phyloP scores from a whole-genome alignment of 2,797 vertebrate genomes.

The Craterocephalus amniculus region DNA sequence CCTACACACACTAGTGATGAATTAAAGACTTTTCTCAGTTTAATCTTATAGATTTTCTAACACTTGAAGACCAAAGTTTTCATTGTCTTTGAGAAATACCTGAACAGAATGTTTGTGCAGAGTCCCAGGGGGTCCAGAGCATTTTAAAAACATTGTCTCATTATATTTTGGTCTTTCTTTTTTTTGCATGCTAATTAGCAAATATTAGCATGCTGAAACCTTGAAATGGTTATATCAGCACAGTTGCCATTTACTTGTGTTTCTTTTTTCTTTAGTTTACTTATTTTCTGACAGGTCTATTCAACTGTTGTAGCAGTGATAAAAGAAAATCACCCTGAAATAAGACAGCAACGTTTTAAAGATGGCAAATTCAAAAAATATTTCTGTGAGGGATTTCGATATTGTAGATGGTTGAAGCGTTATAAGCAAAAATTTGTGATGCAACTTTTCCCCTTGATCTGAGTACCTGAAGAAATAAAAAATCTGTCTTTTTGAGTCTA shows the following conservation, averaged over 20 bases:
- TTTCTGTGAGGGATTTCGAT: too few relatives aligned
- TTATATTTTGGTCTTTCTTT: too few relatives aligned
- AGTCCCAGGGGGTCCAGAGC: not conserved
- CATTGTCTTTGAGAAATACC: not conserved
- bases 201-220: not conserved
- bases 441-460: not conserved
- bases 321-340: slow-evolving; percentile 9
- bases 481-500: not conserved
- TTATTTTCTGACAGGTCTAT: not conserved
- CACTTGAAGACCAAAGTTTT: not conserved
- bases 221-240: not conserved
- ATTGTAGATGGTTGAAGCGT: too few relatives aligned
- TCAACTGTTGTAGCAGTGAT: not conserved
- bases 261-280: not conserved
- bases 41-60: not conserved
- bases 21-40: not conserved
- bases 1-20: not conserved
- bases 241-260: not conserved
- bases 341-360: slow-evolving; percentile 12
- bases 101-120: not conserved
- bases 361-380: slow-evolving; percentile 25
- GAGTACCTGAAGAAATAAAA: not conserved
- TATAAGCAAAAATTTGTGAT: too few relatives aligned
- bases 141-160: not conserved
- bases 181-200: not conserved